Conservation (phyloP, 2,888 invertebrate species). For the Abscondita cerata region DNA sequence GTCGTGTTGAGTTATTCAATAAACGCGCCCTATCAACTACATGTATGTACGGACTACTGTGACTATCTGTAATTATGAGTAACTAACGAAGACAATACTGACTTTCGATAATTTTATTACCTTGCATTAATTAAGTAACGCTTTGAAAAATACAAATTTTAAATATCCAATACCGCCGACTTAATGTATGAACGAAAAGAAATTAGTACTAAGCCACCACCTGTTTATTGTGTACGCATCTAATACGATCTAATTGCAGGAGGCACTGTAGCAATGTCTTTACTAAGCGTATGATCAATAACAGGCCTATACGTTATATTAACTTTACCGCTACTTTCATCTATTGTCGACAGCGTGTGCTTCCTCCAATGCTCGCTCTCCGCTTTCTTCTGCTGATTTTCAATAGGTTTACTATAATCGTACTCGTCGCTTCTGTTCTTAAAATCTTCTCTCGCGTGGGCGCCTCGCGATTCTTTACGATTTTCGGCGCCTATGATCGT, state of each 20-base stretch:
- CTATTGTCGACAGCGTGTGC: slow-evolving; percentile 86
- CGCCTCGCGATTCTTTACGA: slow-evolving; percentile 97
- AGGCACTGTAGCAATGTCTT: slow-evolving; percentile 71
- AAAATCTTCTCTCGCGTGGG: slow-evolving; percentile 97
- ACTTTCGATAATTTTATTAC: too few relatives aligned
- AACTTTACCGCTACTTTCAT: slow-evolving; percentile 79
- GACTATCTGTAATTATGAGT: too few relatives aligned
- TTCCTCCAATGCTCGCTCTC: slow-evolving; percentile 96
- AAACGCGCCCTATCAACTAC: too few relatives aligned
- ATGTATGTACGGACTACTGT: too few relatives aligned
- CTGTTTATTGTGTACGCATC: slow-evolving; percentile 32
- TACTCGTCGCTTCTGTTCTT: slow-evolving; percentile 88
- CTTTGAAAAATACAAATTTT: too few relatives aligned
- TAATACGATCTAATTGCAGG: slow-evolving; percentile 94
- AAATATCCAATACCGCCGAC: too few relatives aligned
- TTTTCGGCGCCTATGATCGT: slow-evolving; percentile 92
- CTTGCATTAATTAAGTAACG: too few relatives aligned
- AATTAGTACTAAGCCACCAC: slow-evolving; percentile 1
- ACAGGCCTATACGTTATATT: slow-evolving; percentile 88
- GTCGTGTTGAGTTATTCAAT: too few relatives aligned
- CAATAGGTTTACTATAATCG: slow-evolving; percentile 91
- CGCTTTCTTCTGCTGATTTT: slow-evolving; percentile 73
- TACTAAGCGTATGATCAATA: slow-evolving; percentile 90
- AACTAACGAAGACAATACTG: too few relatives aligned
- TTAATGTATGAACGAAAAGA: background rate